Evolutionary conservation across 2,888 invertebrate species (phyloP).

Genomic region (Germaria angustata): DNA sequence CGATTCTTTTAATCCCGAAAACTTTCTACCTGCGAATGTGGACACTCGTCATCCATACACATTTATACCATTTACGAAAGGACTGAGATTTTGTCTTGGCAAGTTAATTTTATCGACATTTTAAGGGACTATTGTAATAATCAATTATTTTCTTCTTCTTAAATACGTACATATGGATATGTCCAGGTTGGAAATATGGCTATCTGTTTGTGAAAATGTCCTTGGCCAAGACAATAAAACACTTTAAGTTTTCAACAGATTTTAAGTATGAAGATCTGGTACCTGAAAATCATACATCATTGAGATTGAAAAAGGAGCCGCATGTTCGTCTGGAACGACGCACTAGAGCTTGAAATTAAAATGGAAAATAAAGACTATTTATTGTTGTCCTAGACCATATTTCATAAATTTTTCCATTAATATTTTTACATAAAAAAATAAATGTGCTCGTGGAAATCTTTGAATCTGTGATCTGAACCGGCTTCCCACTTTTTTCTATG

Average conservation of each 20-base stretch:
- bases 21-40: constrained; percentile 75
- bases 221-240: constrained; percentile 73
- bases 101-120: background rate
- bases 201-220: constrained; percentile 73
- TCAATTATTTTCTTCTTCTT: no score
- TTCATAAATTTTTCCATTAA: no score
- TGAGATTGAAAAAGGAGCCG: constrained; percentile 72
- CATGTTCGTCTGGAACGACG: constrained; percentile 64
- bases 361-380: no score
- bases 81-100: constrained; percentile 69
- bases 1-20: constrained; percentile 76
- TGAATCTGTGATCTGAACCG: no score
- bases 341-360: background rate
- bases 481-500: no score
- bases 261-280: constrained; percentile 73
- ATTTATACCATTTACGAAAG: constrained; percentile 77
- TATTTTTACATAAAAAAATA: no score
- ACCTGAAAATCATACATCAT: constrained; percentile 74
- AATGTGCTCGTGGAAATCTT: no score
- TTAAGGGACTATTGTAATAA: background rate
- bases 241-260: constrained; percentile 73
- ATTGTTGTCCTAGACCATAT: no score
- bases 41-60: constrained; percentile 75
- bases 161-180: no score
- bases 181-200: constrained; percentile 76